Evolutionary conservation across 2,113 vertebrate species (phyloP), one percentile per base, ranked within the genome.

Genomic region (Mobula hypostoma): DNA sequence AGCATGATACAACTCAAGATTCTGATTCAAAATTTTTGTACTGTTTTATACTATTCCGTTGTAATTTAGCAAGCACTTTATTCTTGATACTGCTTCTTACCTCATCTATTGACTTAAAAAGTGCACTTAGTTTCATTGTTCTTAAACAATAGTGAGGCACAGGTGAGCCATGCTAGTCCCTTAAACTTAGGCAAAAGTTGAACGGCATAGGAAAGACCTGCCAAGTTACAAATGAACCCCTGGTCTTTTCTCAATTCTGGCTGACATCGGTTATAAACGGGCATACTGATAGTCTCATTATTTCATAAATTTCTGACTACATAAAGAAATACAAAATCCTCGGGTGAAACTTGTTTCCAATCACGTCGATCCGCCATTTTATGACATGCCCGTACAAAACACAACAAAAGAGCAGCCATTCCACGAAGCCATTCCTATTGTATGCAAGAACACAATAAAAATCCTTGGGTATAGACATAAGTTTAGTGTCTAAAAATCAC

Each of bases 371-470:
- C 98, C 98, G 98, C 98, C 98, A 99, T 99, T 99, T 99, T 99
- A 98, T 99, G 98, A 98, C 98, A 99, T 99, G 98, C 98, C 98
- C 97, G 97, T 98, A 97, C 97, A 97, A 97, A 98, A 98, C 95
- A 98, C 98, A 98, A 99, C 99, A 98, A 98, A 98, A 97, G 96
- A 98, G 98, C 98, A 98, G 98, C 98, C 98, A 99, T 99, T 99
- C 99, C 97, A 93, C 21, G 70, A 68, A 93, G 68, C 40, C 91
- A 93, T 29, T 70, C 40, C 24, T 72, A 93, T 40, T 74, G 36
- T 74, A 72, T 27, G 70, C 29, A 36, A 27, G 70, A 74, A 12
- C 61, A 66, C n/a, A 66, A 90, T 32, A 32, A 14, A 87, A 87
- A 66, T 17, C 5, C 21, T 74, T 24, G 21, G 72, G 19, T 74